These are phyloP conservation scores for Catalaphyllia jardinei DNA, from an alignment of 64 coral and sea anemone species.

Conservation along the genomic window DNA sequence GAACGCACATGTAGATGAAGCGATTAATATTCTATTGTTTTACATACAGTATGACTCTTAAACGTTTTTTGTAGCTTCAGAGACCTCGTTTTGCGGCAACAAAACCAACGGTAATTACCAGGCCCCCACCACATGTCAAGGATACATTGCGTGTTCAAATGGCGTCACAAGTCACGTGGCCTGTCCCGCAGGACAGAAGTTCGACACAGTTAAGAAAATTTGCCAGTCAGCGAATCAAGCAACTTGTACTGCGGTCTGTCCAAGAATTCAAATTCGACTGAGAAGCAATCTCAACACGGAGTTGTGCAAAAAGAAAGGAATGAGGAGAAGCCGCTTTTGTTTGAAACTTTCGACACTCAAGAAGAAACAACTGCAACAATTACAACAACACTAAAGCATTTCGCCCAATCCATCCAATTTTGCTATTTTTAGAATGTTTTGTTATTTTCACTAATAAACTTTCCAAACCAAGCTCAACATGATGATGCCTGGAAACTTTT, in stretches of 20 bases:
- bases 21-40: not conserved
- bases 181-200: constrained; percentile 32
- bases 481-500: too few species aligned
- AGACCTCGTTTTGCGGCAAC: constrained; percentile 34
- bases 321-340: too few species aligned
- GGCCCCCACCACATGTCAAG: constrained; percentile 13
- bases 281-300: not conserved
- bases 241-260: not conserved
- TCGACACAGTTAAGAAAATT: constrained; percentile 20
- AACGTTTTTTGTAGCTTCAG: constrained; percentile 25
- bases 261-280: not conserved
- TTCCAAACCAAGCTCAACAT: too few species aligned
- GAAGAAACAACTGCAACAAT: too few species aligned
- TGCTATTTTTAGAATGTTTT: too few species aligned
- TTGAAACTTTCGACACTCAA: too few species aligned
- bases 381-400: too few species aligned
- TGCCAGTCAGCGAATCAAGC: not conserved
- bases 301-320: not conserved
- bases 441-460: too few species aligned
- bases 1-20: too few species aligned
- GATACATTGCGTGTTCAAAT: constrained; percentile 47
- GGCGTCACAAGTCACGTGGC: constrained; percentile 43
- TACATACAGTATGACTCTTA: not conserved
- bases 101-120: constrained; percentile 55
- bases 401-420: too few species aligned